Evolutionary conservation across 1,140 invertebrate genomes (phyloP).

Genomic region (Oppia nitens): DNA sequence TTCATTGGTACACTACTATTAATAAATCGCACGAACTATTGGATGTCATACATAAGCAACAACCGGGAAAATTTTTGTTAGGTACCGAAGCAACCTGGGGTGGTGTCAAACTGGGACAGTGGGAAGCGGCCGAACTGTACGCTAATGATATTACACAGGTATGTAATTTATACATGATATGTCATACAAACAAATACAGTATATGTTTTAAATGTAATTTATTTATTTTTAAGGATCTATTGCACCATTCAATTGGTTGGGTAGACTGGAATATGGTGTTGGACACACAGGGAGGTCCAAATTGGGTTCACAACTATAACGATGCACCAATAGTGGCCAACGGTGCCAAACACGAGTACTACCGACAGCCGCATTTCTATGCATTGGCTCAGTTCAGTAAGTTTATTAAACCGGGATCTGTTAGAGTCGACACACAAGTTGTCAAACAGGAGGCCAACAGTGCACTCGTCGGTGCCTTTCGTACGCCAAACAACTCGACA

Average conservation of each 20-base stretch:
- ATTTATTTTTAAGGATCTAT: neutral
- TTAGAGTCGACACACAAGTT: slow-evolving; percentile 3
- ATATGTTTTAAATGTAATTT: slow-evolving; percentile 16
- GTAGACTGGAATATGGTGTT: slow-evolving; percentile 36
- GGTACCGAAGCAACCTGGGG: slow-evolving; percentile 46
- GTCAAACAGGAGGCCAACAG: neutral
- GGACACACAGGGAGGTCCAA: slow-evolving; percentile 33
- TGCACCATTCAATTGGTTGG: slow-evolving; percentile 24
- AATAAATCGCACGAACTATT: slow-evolving; percentile 26
- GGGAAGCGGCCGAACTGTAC: slow-evolving; percentile 1
- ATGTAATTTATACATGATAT: slow-evolving; percentile 40
- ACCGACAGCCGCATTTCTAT: slow-evolving; percentile 34
- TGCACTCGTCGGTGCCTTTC: neutral
- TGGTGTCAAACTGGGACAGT: slow-evolving; percentile 21
- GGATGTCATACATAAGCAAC: slow-evolving; percentile 33
- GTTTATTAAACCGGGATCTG: slow-evolving; percentile 3
- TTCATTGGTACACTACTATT: slow-evolving; percentile 56
- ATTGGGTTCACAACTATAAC: slow-evolving; percentile 46
- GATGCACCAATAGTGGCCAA: slow-evolving; percentile 60
- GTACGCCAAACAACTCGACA: neutral
- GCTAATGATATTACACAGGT: slow-evolving; percentile 39
- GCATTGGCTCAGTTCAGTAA: slow-evolving; percentile 7
- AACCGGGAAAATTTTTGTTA: slow-evolving; percentile 53
- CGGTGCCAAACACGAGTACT: slow-evolving; percentile 42
- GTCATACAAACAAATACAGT: slow-evolving; percentile 14